These are phyloP conservation scores for Liodrosophila aerea DNA, from an alignment of 2,888 invertebrate species.

Conservation along the genomic window DNA sequence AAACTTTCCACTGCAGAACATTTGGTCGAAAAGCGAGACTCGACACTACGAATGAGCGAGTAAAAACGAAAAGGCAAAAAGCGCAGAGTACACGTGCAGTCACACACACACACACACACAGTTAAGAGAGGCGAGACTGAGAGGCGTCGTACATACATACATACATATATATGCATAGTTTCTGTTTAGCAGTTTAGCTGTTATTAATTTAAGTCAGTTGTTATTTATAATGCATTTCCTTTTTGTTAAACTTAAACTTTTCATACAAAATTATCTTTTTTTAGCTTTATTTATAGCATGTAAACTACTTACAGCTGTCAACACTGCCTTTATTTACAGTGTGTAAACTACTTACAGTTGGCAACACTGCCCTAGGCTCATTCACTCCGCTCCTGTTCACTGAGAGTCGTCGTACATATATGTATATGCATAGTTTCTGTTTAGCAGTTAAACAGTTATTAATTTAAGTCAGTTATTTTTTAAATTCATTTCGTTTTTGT, in stretches of 20 bases:
- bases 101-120: constrained; percentile 10
- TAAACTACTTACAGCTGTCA: too few relatives aligned
- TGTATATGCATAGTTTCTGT: constrained; percentile 13
- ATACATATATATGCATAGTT: constrained; percentile 26
- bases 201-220: too few relatives aligned
- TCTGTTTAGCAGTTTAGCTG: too few relatives aligned
- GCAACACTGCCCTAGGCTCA: background rate
- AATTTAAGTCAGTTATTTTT: too few relatives aligned
- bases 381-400: constrained; percentile 28
- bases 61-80: constrained; percentile 44
- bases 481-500: too few relatives aligned
- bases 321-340: too few relatives aligned
- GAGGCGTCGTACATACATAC: constrained; percentile 36
- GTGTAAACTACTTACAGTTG: too few relatives aligned
- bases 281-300: too few relatives aligned
- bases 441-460: too few relatives aligned
- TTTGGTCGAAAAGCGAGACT: constrained; percentile 40
- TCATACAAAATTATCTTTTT: too few relatives aligned
- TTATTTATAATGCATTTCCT: too few relatives aligned
- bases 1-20: constrained; percentile 59
- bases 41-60: constrained; percentile 38
- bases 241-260: too few relatives aligned
- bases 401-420: constrained; percentile 33
- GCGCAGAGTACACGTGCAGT: constrained; percentile 41
- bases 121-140: constrained; percentile 20